A percentile compares a stretch with the other conserved stretches of the same genome.
phyloP scores from a whole-genome alignment of 2,113 vertebrate species.

The Carassius gibelio region DNA sequence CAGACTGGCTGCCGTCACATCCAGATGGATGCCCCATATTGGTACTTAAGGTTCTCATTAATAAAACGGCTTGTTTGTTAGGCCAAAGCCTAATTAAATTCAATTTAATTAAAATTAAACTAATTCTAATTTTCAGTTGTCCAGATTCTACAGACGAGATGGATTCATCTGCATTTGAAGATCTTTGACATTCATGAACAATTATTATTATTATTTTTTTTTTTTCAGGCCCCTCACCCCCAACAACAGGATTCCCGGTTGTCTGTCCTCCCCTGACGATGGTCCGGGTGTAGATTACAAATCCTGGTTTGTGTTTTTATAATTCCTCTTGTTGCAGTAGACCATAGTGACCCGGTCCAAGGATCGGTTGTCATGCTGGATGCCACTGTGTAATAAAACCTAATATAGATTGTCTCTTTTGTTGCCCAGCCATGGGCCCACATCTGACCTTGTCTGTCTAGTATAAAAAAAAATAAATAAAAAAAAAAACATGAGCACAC shows the following conservation, averaged over 20 bases:
- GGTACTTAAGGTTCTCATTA: not conserved
- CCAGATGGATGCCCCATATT: slow-evolving; percentile 32
- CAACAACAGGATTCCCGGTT: not conserved
- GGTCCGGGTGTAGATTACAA: slow-evolving; percentile 13
- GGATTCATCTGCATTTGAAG: not conserved
- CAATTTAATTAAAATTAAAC: slow-evolving; percentile 10
- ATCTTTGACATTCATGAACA: not conserved
- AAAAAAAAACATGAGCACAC: not conserved
- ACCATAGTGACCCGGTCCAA: slow-evolving; percentile 10
- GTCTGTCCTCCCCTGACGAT: not conserved
- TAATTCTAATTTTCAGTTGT: not conserved
- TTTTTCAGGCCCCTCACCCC: not conserved
- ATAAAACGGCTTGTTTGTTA: slow-evolving; percentile 4
- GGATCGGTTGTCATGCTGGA: slow-evolving; percentile 36
- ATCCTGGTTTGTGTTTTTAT: slow-evolving; percentile 21
- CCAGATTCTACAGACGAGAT: not conserved
- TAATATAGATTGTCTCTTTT: slow-evolving; percentile 44
- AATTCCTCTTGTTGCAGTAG: slow-evolving; percentile 28
- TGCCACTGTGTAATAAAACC: slow-evolving; percentile 34
- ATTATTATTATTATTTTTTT: not conserved
- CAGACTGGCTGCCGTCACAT: slow-evolving; percentile 16
- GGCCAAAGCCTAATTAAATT: not conserved
- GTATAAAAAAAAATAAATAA: not conserved
- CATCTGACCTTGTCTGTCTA: slow-evolving; percentile 41
- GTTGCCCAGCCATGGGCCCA: slow-evolving; percentile 16